phyloP scores from a whole-genome alignment of 2,888 invertebrate genomes.

The Drosophila mettleri region DNA sequence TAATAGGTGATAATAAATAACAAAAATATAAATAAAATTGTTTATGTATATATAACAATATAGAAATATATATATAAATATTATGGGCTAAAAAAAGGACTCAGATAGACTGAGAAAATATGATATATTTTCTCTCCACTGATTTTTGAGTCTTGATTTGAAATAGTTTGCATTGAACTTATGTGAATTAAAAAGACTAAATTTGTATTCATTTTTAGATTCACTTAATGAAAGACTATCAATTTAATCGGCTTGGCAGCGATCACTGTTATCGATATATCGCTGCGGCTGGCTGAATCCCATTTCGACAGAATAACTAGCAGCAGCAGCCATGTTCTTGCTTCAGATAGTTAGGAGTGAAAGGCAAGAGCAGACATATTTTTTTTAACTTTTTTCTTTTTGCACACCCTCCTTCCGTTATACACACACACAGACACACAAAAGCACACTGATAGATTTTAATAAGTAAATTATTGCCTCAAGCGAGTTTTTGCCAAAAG shows the following conservation, averaged over 20 bases:
- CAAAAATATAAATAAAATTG: too few relatives aligned
- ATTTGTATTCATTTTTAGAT: too few relatives aligned
- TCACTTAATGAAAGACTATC: not conserved
- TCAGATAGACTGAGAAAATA: too few relatives aligned
- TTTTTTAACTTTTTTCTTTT: slow-evolving; percentile 18
- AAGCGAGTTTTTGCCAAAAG: slow-evolving; percentile 2
- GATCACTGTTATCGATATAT: slow-evolving; percentile 30
- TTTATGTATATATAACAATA: too few relatives aligned
- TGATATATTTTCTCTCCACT: too few relatives aligned
- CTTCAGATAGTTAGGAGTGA: slow-evolving; percentile 39
- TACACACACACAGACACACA: slow-evolving; percentile 12
- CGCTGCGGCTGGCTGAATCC: slow-evolving; percentile 3
- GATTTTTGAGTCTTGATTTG: too few relatives aligned
- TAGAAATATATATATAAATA: too few relatives aligned
- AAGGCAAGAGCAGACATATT: slow-evolving; percentile 47
- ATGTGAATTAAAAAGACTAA: too few relatives aligned
- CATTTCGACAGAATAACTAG: slow-evolving; percentile 15
- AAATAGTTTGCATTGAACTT: too few relatives aligned
- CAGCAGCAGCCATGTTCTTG: slow-evolving; percentile 11
- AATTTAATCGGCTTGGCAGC: not conserved
- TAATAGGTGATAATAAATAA: too few relatives aligned
- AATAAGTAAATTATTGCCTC: slow-evolving; percentile 12
- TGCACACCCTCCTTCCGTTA: slow-evolving; percentile 14
- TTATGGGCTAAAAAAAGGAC: too few relatives aligned
- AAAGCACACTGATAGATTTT: too few relatives aligned